Evolutionary conservation across 2,113 vertebrate species (phyloP).

Genomic region (Brevimyrus niger): DNA sequence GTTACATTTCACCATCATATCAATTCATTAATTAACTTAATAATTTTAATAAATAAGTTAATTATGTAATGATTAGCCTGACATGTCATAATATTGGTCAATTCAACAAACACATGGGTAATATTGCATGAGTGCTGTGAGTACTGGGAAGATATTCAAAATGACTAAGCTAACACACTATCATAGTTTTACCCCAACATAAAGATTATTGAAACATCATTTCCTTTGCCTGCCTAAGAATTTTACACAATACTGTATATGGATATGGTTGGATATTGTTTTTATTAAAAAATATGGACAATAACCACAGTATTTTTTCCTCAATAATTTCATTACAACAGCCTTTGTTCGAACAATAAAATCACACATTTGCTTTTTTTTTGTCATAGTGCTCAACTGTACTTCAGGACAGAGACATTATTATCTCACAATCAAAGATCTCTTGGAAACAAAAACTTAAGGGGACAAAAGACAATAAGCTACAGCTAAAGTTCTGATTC

Average conservation of each 20-base stretch:
- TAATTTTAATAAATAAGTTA: neutral
- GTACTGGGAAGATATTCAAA: neutral
- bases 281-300: neutral
- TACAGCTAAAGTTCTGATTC: conserved; percentile 49
- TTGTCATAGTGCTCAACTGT: neutral
- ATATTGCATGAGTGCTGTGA: neutral
- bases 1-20: neutral
- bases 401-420: neutral
- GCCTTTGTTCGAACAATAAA: neutral
- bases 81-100: neutral
- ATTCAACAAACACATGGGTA: neutral
- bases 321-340: neutral
- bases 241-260: neutral
- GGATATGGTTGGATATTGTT: neutral
- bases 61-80: neutral
- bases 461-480: conserved; percentile 55
- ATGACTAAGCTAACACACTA: neutral
- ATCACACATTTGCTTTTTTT: neutral
- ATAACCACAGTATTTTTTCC: neutral
- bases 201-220: neutral
- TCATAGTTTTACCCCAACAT: neutral
- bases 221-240: neutral
- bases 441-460: conserved; percentile 30
- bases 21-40: neutral
- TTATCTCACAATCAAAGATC: neutral